Evolutionary conservation across 2,797 vertebrate genomes (phyloP).

Genomic region (Sebastes flavidus): DNA sequence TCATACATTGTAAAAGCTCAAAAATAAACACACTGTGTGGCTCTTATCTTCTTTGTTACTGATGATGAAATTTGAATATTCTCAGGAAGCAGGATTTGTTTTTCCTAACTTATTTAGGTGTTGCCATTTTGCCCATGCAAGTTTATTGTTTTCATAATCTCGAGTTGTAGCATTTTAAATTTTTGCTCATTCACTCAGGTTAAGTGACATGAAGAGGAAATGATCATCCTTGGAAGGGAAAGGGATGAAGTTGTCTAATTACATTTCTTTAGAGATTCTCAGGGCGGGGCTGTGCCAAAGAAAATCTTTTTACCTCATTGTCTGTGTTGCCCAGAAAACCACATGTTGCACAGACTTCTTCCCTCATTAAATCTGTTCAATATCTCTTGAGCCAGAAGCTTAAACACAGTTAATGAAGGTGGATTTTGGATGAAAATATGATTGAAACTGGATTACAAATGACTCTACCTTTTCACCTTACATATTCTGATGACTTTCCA

Average conservation of each 20-base stretch:
- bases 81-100: background rate
- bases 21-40: background rate
- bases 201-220: background rate
- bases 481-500: background rate
- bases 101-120: background rate
- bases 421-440: conserved; percentile 1
- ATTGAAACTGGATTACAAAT: background rate
- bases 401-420: conserved; percentile 1
- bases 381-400: background rate
- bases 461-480: background rate
- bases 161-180: background rate
- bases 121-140: background rate
- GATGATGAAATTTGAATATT: background rate
- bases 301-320: conserved; percentile 29
- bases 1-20: conserved; percentile 34
- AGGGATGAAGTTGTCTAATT: conserved; percentile 24
- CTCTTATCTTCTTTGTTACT: conserved; percentile 14
- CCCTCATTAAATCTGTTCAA: background rate
- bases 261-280: conserved; percentile 11
- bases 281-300: background rate
- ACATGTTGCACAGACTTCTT: conserved; percentile 50
- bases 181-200: background rate
- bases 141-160: background rate
- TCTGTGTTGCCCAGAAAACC: conserved; percentile 30
- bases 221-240: background rate